Percentiles rank a stretch among this genome's conserved stretches.
These are phyloP conservation scores for Pocillopora grandis DNA, from an alignment of 92 coral and sea anemone species.

Conservation along the genomic window DNA sequence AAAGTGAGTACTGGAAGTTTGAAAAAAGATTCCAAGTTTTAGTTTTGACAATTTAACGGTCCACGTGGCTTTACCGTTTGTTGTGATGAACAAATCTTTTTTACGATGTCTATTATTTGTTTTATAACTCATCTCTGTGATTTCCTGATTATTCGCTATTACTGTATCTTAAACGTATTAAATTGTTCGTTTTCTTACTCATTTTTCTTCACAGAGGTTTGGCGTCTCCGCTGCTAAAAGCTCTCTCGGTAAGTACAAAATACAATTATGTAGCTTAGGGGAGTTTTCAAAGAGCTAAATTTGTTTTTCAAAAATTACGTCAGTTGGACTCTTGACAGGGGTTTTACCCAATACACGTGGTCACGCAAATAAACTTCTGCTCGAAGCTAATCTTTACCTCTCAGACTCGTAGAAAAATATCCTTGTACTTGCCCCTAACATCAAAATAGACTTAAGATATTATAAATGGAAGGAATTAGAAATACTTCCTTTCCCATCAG, in stretches of 20 bases:
- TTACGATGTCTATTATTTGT: background rate
- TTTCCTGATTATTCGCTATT: no score
- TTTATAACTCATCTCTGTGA: background rate
- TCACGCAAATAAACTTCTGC: constrained; percentile 22
- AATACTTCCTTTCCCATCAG: constrained; percentile 30
- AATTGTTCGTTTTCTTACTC: background rate
- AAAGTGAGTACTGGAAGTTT: constrained; percentile 7
- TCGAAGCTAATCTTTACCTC: background rate
- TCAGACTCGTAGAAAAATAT: constrained; percentile 1
- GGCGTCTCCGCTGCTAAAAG: constrained; percentile 10
- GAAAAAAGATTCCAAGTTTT: background rate
- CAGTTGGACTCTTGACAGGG: background rate
- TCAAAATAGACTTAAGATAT: constrained; percentile 1
- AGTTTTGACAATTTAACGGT: background rate
- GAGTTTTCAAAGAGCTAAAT: constrained; percentile 6
- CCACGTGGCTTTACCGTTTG: background rate
- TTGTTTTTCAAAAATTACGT: constrained; percentile 26
- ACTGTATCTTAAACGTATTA: background rate
- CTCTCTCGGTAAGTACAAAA: constrained; percentile 19
- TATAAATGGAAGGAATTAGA: constrained; percentile 4
- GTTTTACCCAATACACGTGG: background rate
- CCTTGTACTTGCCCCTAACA: no score
- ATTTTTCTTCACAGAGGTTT: constrained; percentile 21
- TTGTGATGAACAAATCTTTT: background rate
- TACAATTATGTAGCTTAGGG: background rate